Evolutionary conservation across 2,113 vertebrate species (phyloP).

Genomic region (Bothrops jararaca): DNA sequence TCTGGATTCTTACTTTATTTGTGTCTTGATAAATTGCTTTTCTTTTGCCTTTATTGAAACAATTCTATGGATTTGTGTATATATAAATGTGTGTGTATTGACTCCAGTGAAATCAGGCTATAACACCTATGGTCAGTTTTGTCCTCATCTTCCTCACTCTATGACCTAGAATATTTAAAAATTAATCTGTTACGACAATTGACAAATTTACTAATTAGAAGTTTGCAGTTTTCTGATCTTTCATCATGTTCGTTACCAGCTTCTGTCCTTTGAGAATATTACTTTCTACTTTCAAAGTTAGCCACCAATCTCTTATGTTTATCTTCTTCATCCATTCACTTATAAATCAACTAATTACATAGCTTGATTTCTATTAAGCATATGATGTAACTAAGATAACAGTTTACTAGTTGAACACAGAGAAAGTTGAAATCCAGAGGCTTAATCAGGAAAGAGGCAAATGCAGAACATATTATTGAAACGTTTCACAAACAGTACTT

Average conservation of each 20-base stretch:
- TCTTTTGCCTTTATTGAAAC: no score
- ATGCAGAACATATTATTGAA: neutral
- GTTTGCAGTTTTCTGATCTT: conserved; percentile 51
- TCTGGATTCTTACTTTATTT: no score
- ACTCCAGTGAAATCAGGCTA: neutral
- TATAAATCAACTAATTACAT: conserved; percentile 17
- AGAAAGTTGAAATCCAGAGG: neutral
- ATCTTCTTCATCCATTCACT: conserved; percentile 40
- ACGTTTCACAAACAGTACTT: conserved; percentile 4
- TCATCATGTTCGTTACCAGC: conserved; percentile 28
- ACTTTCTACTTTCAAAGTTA: conserved; percentile 57
- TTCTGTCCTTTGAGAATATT: conserved; percentile 53
- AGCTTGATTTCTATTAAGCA: conserved; percentile 34
- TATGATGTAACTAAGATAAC: conserved; percentile 25
- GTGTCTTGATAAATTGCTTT: no score
- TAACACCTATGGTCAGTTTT: conserved; percentile 29
- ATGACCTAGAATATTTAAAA: conserved; percentile 37
- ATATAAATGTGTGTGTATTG: no score
- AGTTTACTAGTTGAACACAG: conserved; percentile 30
- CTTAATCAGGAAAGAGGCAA: neutral
- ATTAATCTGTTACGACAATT: conserved; percentile 49
- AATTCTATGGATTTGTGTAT: no score
- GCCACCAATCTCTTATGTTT: conserved; percentile 27
- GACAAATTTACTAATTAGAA: conserved; percentile 59
- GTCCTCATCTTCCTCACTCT: conserved; percentile 38